Evolutionary conservation across 2,888 invertebrate species (phyloP), one percentile per base, ranked within the genome.

Genomic region (Xylota segnis): DNA sequence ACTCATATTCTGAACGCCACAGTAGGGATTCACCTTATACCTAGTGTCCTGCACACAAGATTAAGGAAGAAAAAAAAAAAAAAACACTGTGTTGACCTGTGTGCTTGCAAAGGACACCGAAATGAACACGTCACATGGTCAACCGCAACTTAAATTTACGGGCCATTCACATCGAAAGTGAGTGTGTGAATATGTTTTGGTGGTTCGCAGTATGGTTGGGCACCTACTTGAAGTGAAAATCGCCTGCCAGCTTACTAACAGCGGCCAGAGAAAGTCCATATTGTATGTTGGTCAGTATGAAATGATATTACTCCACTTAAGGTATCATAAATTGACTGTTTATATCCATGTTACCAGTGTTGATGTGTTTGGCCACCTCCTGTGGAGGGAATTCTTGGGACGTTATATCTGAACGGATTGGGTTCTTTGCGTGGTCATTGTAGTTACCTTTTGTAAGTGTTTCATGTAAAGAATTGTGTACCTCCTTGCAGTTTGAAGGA

Each of bases 271-370:
- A 43, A 40, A 47, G 18, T 54, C 12, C 37, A 9, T 18, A 14
- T 9, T 14, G 23, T 34, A 16, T 23, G 10, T 12, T 71, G 18
- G 18, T 12, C 18, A n/a, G 50, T 63, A 56, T 43, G 56, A 43
- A 50, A 54, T 65, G 81, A 81, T 70, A 79, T 74, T 79, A 61
- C 59, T 37, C 74, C 74, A 84, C 70, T 84, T 81, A 84, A 81
- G 84, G 59, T 59, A 84, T 76, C 84, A 84, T 84, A 84, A 84
- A 84, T 84, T 71, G 84, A 76, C 75, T 65, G 81, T 84, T 84
- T 81, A 76, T 84, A 81, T 76, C 84, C 65, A 75, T 70, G 74
- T 75, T 34, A 65, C 34, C 23, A 58, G 74, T 50, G 74, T 70
- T 79, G 75, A 74, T 84, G 70, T 79, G 52, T 14, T 66, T 47